Evolutionary conservation across 2,113 vertebrate species (phyloP).

Genomic region (Chrysochloris asiatica): DNA sequence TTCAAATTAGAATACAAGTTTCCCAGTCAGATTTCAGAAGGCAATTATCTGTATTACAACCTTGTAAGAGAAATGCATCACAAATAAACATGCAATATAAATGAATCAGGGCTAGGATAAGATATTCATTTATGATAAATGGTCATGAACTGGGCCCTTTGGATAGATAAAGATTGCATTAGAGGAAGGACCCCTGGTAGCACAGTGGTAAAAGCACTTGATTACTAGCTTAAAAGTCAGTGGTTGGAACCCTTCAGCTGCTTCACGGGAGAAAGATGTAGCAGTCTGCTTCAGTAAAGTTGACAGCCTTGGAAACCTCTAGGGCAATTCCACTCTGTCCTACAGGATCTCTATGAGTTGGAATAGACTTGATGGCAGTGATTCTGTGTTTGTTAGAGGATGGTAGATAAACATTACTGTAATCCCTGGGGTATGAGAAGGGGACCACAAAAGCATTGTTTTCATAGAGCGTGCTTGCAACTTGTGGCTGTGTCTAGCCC

Average conservation of each 20-base stretch:
- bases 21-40: neutral
- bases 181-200: neutral
- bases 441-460: neutral
- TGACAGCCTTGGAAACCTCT: too few relatives aligned
- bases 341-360: too few relatives aligned
- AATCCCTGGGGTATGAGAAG: neutral
- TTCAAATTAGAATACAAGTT: neutral
- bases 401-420: neutral
- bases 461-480: neutral
- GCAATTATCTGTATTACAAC: neutral
- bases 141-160: neutral
- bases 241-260: too few relatives aligned
- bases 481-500: neutral
- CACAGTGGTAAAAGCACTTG: too few relatives aligned
- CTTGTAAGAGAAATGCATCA: neutral
- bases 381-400: too few relatives aligned
- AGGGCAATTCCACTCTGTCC: too few relatives aligned
- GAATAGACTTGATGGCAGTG: too few relatives aligned
- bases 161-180: neutral
- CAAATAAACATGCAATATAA: neutral
- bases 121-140: neutral
- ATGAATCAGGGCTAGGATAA: neutral
- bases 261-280: too few relatives aligned
- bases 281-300: too few relatives aligned
- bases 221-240: too few relatives aligned